phyloP scores from a whole-genome alignment of 2,888 invertebrate species.

The Amblyjoppa proteus region DNA sequence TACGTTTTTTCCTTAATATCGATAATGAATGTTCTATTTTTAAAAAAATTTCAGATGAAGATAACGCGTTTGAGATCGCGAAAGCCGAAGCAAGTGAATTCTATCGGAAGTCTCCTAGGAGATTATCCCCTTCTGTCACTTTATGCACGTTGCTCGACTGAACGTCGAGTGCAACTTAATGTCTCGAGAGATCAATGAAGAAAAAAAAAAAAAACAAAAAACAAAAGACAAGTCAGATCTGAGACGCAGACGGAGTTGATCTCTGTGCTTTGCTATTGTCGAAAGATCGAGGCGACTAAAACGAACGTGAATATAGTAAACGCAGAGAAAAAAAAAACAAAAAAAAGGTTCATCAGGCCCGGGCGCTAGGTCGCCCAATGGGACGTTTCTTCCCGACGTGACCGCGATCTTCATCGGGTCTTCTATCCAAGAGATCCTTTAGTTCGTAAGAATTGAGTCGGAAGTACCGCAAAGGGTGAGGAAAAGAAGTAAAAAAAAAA shows the following conservation, averaged over 20 bases:
- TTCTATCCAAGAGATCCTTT: conserved; percentile 25
- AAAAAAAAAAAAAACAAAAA: not conserved
- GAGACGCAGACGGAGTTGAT: conserved; percentile 10
- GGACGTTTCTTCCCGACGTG: not conserved
- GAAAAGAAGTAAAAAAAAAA: not conserved
- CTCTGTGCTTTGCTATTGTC: conserved; percentile 51
- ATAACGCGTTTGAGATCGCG: conserved; percentile 70
- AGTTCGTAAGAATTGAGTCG: conserved; percentile 42
- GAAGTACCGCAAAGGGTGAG: not conserved
- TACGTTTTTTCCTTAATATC: not conserved
- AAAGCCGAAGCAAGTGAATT: conserved; percentile 71
- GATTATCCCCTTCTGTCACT: conserved; percentile 78
- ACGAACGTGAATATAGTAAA: conserved; percentile 48
- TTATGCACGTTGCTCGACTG: conserved; percentile 78
- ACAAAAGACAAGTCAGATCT: not conserved
- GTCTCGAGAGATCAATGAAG: conserved; percentile 33
- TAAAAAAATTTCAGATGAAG: conserved; percentile 78
- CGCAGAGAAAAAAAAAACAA: conserved; percentile 25
- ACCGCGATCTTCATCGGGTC: conserved; percentile 16
- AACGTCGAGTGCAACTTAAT: conserved; percentile 63
- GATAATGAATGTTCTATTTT: not conserved
- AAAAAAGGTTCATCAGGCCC: conserved; percentile 28
- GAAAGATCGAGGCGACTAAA: conserved; percentile 14
- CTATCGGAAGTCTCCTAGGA: conserved; percentile 69
- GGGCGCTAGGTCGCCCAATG: conserved; percentile 62